Evolutionary conservation across 1,140 invertebrate genomes (phyloP).

Genomic region (Ceratina australensis): DNA sequence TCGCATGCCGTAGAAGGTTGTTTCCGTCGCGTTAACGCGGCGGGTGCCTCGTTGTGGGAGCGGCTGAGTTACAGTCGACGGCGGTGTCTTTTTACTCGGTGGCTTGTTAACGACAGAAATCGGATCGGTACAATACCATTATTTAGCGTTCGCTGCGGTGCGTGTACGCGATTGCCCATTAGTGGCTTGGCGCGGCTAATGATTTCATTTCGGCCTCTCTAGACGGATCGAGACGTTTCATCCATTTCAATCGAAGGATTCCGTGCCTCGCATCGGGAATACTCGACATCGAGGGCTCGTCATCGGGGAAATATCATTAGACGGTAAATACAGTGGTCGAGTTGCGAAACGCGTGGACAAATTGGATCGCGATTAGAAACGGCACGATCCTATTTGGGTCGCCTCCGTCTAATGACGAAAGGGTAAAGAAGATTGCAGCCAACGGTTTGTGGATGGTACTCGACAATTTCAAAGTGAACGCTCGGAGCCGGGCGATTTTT

Average conservation of each 20-base stretch:
- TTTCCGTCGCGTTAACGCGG: constrained; percentile 68
- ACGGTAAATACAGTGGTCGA: constrained; percentile 31
- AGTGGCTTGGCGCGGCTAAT: constrained; percentile 70
- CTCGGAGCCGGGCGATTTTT: too few relatives aligned
- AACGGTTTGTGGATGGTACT: too few relatives aligned
- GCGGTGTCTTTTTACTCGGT: constrained; percentile 71
- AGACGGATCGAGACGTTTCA: constrained; percentile 38
- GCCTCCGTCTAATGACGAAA: not conserved
- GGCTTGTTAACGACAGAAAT: constrained; percentile 79
- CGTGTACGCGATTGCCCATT: constrained; percentile 65
- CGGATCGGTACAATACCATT: constrained; percentile 76
- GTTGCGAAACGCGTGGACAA: constrained; percentile 48
- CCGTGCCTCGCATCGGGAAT: constrained; percentile 51
- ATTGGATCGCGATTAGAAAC: constrained; percentile 31
- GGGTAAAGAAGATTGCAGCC: not conserved
- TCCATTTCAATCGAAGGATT: constrained; percentile 50
- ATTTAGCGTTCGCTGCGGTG: constrained; percentile 67
- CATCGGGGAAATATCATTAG: constrained; percentile 41
- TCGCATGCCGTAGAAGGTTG: constrained; percentile 62
- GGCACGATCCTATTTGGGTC: constrained; percentile 23
- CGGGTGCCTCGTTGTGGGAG: constrained; percentile 69
- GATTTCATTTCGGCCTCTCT: constrained; percentile 73
- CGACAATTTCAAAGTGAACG: too few relatives aligned
- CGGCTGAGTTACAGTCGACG: constrained; percentile 70
- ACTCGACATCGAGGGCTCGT: constrained; percentile 23